Evolutionary conservation across 1,140 invertebrate species (phyloP), one percentile per base, ranked within the genome.

Genomic region (Zaprionus taronus): DNA sequence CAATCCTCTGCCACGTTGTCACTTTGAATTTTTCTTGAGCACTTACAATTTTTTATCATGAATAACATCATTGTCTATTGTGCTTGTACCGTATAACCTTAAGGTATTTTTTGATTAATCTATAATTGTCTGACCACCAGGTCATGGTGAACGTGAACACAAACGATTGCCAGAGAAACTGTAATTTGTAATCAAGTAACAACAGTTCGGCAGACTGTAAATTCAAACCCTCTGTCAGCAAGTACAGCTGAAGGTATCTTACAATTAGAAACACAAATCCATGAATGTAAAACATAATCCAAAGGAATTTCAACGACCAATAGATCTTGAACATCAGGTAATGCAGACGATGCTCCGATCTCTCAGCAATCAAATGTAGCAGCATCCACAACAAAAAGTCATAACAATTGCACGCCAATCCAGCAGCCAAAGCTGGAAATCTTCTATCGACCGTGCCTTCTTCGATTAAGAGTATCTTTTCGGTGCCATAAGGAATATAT

Each of bases 1-100:
- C 49, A 26, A 55, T 38, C 9, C 22, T n/a, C 24, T 73, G 71
- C 71, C 71, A 55, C 65, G 65, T 61, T 47, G 12, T 44, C 20
- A 36, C 24, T 62, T 31, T n/a, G n/a, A 41, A 68, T 68, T 56
- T 36, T 56, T 49, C 15, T 73, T 49, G 20, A 26, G 24, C 15
- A 11, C 47, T 36, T 36, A 15, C 6, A n/a, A n/a, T 17, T n/a
- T 24, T 44, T 44, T 44, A 3, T 44, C n/a, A 17, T n/a, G 2
- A 49, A 49, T 12, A 12, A 22, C 4, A 51, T 24, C 20, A 51
- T 51, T 4, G 9, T 22, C 22, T 24, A 51, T 22, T n/a, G 5
- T 11, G 2, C 20, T 51, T 28, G 5, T 49, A 31, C 14, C 58
- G 15, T 26, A 49, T 5, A 5, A 53, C 9, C 28, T 36, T 55